Evolutionary conservation across 23 tunicate genomes (phyloP).

Genomic region (Trididemnum clinides): DNA sequence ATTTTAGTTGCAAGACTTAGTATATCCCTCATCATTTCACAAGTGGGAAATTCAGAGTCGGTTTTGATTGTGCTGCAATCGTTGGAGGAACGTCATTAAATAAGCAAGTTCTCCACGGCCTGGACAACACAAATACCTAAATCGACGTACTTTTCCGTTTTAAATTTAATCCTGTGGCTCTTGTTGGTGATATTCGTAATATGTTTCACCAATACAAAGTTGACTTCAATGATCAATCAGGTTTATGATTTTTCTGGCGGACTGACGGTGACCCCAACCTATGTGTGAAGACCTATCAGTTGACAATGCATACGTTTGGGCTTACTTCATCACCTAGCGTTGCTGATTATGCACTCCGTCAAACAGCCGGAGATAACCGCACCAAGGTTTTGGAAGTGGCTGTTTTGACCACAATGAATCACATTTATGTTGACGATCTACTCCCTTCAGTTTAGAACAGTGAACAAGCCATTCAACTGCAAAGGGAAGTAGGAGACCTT

Average conservation of each 20-base stretch:
- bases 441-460: not conserved
- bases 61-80: slow-evolving; percentile 17
- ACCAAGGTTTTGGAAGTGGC: not conserved
- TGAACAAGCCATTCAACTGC: not conserved
- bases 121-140: slow-evolving; percentile 20
- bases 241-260: slow-evolving; percentile 48
- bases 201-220: slow-evolving; percentile 40
- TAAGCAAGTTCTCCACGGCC: slow-evolving; percentile 16
- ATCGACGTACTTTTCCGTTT: slow-evolving; percentile 47
- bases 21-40: slow-evolving; percentile 47
- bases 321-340: slow-evolving; percentile 38
- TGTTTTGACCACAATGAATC: not conserved
- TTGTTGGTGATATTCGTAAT: not conserved
- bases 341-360: slow-evolving; percentile 21
- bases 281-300: slow-evolving; percentile 6
- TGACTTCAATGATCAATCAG: not conserved
- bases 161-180: not conserved
- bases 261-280: slow-evolving; percentile 10
- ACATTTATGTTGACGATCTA: slow-evolving; percentile 21
- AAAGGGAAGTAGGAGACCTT: not conserved
- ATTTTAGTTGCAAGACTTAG: not conserved
- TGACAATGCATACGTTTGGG: slow-evolving; percentile 36
- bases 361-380: slow-evolving; percentile 2
- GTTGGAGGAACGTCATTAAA: slow-evolving; percentile 30
- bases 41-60: slow-evolving; percentile 30